phyloP scores from a whole-genome alignment of 2,888 invertebrate genomes.

The Spicauda simplicius region DNA sequence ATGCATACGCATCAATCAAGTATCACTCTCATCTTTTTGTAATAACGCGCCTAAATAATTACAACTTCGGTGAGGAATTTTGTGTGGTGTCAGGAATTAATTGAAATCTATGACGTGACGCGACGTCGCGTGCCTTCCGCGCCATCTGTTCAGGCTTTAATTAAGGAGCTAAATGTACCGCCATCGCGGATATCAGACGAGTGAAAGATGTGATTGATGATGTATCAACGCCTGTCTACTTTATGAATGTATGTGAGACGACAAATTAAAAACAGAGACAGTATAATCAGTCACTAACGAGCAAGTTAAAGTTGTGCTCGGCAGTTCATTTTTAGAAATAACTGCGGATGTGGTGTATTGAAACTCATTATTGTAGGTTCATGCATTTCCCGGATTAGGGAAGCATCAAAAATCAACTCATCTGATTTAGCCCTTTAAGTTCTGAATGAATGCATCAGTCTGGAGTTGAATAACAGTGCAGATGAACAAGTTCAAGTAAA shows the following conservation, averaged over 20 bases:
- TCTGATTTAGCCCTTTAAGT: no score
- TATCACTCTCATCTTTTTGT: no score
- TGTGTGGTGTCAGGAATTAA: conserved; percentile 77
- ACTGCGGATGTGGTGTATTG: not conserved
- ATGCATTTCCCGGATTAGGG: not conserved
- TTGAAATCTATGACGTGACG: conserved; percentile 77
- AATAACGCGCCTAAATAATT: no score
- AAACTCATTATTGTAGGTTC: not conserved
- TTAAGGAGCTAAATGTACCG: conserved; percentile 80
- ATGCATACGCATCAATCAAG: no score
- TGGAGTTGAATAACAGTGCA: no score
- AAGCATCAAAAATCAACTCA: not conserved
- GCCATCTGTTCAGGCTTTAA: conserved; percentile 78
- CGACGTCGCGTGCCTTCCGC: conserved; percentile 52
- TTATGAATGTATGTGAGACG: conserved; percentile 4
- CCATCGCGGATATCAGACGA: conserved; percentile 53
- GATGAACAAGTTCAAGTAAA: no score
- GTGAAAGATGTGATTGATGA: conserved; percentile 75
- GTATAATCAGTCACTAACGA: conserved; percentile 2
- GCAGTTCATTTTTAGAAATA: not conserved
- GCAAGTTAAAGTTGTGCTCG: not conserved
- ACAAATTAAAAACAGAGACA: conserved; percentile 25
- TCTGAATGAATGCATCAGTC: no score
- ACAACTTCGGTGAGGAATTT: conserved; percentile 49
- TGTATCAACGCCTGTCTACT: conserved; percentile 31